phyloP scores from a whole-genome alignment of 2,888 invertebrate species.

The Hermaeophaga mercurialis region DNA sequence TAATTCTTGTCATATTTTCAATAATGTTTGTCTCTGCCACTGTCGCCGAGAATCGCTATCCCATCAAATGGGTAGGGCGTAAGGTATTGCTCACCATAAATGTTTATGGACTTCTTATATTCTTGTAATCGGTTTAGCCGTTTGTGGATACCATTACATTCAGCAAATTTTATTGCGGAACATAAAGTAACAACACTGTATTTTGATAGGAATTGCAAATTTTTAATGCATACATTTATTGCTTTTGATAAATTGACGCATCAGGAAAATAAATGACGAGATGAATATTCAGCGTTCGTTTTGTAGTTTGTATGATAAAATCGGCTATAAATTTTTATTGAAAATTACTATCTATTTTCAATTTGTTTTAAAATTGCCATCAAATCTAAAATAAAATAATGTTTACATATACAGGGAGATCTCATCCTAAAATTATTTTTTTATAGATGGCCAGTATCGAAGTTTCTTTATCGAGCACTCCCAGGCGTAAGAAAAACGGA shows the following conservation, averaged over 20 bases:
- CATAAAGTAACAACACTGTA: slow-evolving; percentile 11
- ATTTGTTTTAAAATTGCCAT: too few relatives aligned
- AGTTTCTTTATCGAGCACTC: slow-evolving; percentile 74
- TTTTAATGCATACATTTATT: not conserved
- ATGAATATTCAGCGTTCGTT: too few relatives aligned
- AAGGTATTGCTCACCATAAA: slow-evolving; percentile 6
- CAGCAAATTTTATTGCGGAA: slow-evolving; percentile 9
- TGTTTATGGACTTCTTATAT: slow-evolving; percentile 7
- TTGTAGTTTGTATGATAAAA: too few relatives aligned
- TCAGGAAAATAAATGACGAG: not conserved
- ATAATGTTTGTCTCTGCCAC: too few relatives aligned
- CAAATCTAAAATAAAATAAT: too few relatives aligned
- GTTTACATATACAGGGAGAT: too few relatives aligned
- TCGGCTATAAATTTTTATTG: too few relatives aligned
- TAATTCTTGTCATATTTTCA: too few relatives aligned
- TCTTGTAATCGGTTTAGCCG: slow-evolving; percentile 12
- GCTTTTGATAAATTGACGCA: not conserved
- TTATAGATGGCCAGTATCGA: slow-evolving; percentile 83
- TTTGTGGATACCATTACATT: slow-evolving; percentile 5
- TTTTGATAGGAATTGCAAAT: not conserved
- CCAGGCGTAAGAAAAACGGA: slow-evolving; percentile 63
- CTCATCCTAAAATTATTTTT: slow-evolving; percentile 27
- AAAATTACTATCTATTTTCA: too few relatives aligned
- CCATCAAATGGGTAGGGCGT: slow-evolving; percentile 10
- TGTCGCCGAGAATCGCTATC: too few relatives aligned